These are phyloP conservation scores for Oreonectes daqikongensis DNA, from an alignment of 2,797 vertebrate species.

Conservation along the genomic window DNA sequence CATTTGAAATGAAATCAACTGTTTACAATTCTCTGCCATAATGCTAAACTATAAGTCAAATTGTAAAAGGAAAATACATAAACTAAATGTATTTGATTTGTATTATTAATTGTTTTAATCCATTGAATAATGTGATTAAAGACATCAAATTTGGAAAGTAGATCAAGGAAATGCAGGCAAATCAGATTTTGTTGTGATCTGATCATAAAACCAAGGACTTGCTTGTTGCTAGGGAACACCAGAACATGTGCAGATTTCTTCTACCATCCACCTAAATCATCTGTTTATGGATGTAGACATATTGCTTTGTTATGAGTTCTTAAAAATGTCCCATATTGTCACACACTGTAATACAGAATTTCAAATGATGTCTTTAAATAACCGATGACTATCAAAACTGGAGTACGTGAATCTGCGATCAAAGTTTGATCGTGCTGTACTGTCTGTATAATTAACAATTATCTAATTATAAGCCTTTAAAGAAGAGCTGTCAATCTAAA, in stretches of 20 bases:
- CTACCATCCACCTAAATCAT: conserved; percentile 31
- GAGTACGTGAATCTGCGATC: not conserved
- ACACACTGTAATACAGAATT: conserved; percentile 16
- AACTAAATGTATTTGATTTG: not conserved
- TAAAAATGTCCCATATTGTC: conserved; percentile 19
- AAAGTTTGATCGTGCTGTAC: conserved; percentile 18
- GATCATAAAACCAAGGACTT: conserved; percentile 49
- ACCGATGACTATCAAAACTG: conserved; percentile 4
- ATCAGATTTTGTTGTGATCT: conserved; percentile 41
- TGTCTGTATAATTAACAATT: conserved; percentile 6
- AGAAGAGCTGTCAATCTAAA: conserved; percentile 27
- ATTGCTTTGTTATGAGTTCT: conserved; percentile 18
- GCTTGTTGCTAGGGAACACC: conserved; percentile 64
- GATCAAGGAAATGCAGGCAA: conserved; percentile 16
- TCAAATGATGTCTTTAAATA: conserved; percentile 3
- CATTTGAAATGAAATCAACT: not conserved
- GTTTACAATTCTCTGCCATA: not conserved
- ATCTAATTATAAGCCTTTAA: conserved; percentile 5
- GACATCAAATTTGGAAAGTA: conserved; percentile 12
- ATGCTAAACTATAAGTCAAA: not conserved
- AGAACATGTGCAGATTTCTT: conserved; percentile 48
- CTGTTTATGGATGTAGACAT: conserved; percentile 42
- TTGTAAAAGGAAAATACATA: not conserved
- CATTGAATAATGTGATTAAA: not conserved
- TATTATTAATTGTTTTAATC: not conserved